phyloP scores from a whole-genome alignment of 2,888 invertebrate genomes.

The Hemistola chrysoprasaria region DNA sequence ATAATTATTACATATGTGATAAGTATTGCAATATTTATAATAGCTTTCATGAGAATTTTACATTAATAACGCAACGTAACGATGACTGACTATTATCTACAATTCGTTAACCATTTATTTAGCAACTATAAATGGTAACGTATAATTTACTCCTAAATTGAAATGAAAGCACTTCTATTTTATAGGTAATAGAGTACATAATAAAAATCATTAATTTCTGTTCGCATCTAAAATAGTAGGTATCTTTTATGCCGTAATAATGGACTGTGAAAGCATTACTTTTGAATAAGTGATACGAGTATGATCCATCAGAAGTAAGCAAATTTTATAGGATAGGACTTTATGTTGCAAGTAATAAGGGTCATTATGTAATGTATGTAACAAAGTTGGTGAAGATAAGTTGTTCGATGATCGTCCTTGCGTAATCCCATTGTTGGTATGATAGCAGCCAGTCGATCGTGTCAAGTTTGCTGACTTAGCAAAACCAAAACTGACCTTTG shows the following conservation, averaged over 20 bases:
- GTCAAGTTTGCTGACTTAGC: slow-evolving; percentile 51
- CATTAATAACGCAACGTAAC: background rate
- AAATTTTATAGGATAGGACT: background rate
- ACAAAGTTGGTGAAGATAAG: background rate
- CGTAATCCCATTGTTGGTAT: slow-evolving; percentile 34
- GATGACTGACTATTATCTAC: slow-evolving; percentile 2
- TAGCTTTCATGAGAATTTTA: background rate
- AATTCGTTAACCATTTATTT: slow-evolving; percentile 10
- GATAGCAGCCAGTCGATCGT: slow-evolving; percentile 38
- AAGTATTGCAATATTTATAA: background rate
- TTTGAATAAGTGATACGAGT: slow-evolving; percentile 29
- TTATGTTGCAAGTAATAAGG: background rate
- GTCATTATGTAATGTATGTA: background rate
- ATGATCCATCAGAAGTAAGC: too few relatives aligned
- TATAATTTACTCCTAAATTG: too few relatives aligned
- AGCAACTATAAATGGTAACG: slow-evolving; percentile 6
- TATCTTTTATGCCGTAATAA: slow-evolving; percentile 51
- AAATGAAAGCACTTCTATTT: too few relatives aligned
- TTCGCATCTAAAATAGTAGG: slow-evolving; percentile 15
- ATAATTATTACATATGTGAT: too few relatives aligned
- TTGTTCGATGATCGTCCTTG: slow-evolving; percentile 20
- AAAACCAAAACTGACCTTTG: slow-evolving; percentile 54
- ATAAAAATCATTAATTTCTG: slow-evolving; percentile 7
- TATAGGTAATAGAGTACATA: slow-evolving; percentile 10
- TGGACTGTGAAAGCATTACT: slow-evolving; percentile 54